A percentile compares a stretch with the other conserved stretches of the same genome.
Conservation (phyloP, 2,888 invertebrate species). For the Pyrgus malvae region DNA sequence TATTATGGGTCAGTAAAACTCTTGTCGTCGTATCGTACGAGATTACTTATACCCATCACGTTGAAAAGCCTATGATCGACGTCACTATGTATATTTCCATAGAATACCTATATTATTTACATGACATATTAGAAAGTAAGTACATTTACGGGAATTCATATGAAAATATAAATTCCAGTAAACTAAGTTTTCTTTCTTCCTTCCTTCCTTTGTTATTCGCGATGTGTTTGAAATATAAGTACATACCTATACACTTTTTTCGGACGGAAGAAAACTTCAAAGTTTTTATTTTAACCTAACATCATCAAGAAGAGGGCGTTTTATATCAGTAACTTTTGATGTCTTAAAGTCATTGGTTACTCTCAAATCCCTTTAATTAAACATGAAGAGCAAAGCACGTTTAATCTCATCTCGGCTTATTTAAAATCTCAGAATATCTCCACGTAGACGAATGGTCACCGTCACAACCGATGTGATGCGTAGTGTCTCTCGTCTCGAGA, state of each 20-base stretch:
- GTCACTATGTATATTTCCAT: neutral
- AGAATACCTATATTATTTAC: neutral
- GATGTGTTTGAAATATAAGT: too few species aligned
- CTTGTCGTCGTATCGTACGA: neutral
- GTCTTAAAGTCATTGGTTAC: neutral
- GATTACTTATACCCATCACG: neutral
- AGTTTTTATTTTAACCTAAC: too few species aligned
- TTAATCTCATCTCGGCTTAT: slow-evolving; percentile 14
- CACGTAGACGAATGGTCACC: slow-evolving; percentile 3
- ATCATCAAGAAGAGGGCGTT: too few species aligned
- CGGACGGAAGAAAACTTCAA: too few species aligned
- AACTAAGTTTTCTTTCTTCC: too few species aligned
- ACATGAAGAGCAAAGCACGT: neutral
- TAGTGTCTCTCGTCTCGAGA: slow-evolving; percentile 25
- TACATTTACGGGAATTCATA: neutral
- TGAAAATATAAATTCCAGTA: too few species aligned
- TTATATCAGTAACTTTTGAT: neutral
- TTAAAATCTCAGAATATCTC: slow-evolving; percentile 15
- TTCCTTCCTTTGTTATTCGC: too few species aligned
- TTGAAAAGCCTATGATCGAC: neutral
- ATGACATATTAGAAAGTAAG: neutral
- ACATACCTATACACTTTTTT: too few species aligned
- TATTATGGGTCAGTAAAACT: neutral
- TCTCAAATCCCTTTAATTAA: neutral
- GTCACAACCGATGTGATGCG: slow-evolving; percentile 2